Conservation (phyloP, 1,140 invertebrate species). For the Formica selysi region DNA sequence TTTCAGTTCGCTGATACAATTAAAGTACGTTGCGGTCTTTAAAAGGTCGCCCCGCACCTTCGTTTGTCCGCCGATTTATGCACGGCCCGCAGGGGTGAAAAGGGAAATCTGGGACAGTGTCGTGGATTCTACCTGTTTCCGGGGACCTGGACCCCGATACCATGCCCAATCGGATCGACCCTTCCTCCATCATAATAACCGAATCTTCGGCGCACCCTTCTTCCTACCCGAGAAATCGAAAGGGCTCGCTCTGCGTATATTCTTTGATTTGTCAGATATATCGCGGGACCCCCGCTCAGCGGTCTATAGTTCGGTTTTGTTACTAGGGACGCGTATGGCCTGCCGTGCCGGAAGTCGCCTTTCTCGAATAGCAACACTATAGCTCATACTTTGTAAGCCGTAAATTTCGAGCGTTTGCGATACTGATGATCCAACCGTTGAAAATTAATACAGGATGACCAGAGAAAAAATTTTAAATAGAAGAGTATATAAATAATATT, state of each 20-base stretch:
- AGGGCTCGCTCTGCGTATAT: conserved; percentile 37
- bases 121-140: conserved; percentile 63
- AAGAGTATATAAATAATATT: background rate
- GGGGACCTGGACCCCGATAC: background rate
- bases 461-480: background rate
- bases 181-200: conserved; percentile 54
- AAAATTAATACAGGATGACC: conserved; percentile 14
- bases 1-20: conserved; percentile 75
- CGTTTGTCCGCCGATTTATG: conserved; percentile 79
- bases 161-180: conserved; percentile 50
- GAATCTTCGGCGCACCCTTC: conserved; percentile 48
- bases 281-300: conserved; percentile 43
- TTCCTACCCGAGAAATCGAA: conserved; percentile 29
- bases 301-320: conserved; percentile 62
- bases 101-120: conserved; percentile 71
- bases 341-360: conserved; percentile 55
- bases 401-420: conserved; percentile 1
- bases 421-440: background rate
- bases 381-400: background rate
- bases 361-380: conserved; percentile 25
- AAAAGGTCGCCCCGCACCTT: conserved; percentile 60
- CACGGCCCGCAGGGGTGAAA: conserved; percentile 64
- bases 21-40: conserved; percentile 81
- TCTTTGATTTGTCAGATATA: conserved; percentile 70
- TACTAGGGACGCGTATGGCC: conserved; percentile 24